These are phyloP conservation scores for Eubucco bourcierii DNA, from an alignment of 2,113 vertebrate species.

Conservation along the genomic window DNA sequence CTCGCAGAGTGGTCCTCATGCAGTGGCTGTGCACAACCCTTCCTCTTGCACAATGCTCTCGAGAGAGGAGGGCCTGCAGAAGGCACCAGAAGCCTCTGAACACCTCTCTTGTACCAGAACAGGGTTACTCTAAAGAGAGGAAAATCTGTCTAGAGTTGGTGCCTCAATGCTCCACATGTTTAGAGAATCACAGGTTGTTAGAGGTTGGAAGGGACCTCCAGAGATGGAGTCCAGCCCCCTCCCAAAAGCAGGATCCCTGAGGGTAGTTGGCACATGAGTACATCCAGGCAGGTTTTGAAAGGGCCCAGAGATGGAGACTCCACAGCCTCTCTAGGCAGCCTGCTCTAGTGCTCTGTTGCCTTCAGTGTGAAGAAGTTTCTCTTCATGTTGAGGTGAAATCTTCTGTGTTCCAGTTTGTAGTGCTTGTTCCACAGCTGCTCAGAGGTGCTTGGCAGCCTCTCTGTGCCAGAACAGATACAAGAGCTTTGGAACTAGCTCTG, in stretches of 20 bases:
- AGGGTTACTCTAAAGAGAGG: not conserved
- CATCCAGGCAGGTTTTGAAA: too few relatives aligned
- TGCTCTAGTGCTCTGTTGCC: too few relatives aligned
- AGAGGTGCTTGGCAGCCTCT: fast-evolving
- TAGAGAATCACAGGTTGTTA: too few relatives aligned
- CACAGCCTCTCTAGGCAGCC: too few relatives aligned
- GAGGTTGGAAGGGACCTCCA: too few relatives aligned
- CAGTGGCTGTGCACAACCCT: fast-evolving
- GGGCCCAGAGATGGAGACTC: too few relatives aligned
- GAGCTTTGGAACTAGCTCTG: not conserved
- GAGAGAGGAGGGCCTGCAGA: not conserved
- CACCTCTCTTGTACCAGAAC: not conserved
- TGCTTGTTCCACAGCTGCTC: not conserved
- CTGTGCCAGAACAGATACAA: not conserved
- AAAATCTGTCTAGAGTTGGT: not conserved
- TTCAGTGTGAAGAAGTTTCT: too few relatives aligned
- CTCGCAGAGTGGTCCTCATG: not conserved
- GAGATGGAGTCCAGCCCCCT: too few relatives aligned
- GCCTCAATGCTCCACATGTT: not conserved
- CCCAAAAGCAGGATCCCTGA: too few relatives aligned
- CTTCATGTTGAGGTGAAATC: too few relatives aligned
- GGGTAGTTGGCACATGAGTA: too few relatives aligned
- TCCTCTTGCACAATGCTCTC: fast-evolving
- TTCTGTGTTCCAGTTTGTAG: too few relatives aligned
- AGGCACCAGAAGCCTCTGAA: not conserved